Evolutionary conservation across 2,113 vertebrate species (phyloP).

Genomic region (Dicentrarchus labrax): DNA sequence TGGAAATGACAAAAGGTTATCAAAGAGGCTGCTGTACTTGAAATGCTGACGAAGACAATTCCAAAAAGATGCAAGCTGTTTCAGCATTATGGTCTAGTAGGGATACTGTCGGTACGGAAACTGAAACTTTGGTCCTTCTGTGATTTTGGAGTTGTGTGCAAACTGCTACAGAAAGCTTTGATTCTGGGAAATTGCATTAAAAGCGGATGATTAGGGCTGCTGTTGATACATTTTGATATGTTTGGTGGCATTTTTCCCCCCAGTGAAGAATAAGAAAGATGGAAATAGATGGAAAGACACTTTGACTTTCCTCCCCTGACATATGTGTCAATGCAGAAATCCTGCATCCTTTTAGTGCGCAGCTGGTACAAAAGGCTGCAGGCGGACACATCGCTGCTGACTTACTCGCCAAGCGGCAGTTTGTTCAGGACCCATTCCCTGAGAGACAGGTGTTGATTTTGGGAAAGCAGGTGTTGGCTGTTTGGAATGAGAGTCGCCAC

Average conservation of each 20-base stretch:
- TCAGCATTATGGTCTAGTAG: neutral
- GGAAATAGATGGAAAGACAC: neutral
- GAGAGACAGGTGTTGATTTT: constrained; percentile 67
- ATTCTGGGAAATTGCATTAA: neutral
- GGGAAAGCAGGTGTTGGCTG: constrained; percentile 42
- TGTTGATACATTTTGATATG: neutral
- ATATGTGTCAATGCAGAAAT: constrained; percentile 2
- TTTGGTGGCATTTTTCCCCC: neutral
- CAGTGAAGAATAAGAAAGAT: neutral
- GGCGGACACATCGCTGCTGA: constrained; percentile 47
- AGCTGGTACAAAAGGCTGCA: constrained; percentile 53
- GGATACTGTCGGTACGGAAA: neutral
- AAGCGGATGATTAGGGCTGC: neutral
- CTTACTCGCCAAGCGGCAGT: constrained; percentile 24
- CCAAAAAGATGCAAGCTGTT: constrained; percentile 19
- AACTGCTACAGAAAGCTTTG: neutral
- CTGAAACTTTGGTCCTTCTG: neutral
- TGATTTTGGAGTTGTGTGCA: constrained; percentile 1
- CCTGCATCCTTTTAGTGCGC: constrained; percentile 41
- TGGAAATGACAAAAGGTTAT: constrained; percentile 13
- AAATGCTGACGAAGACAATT: constrained; percentile 18
- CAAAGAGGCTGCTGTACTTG: constrained; percentile 13
- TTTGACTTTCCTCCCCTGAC: neutral
- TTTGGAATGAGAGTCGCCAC: constrained; percentile 12
- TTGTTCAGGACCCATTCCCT: constrained; percentile 55